Evolutionary conservation across 2,797 vertebrate genomes (phyloP), one percentile per base, ranked within the genome.

Genomic region (Lycodopsis pacificus): DNA sequence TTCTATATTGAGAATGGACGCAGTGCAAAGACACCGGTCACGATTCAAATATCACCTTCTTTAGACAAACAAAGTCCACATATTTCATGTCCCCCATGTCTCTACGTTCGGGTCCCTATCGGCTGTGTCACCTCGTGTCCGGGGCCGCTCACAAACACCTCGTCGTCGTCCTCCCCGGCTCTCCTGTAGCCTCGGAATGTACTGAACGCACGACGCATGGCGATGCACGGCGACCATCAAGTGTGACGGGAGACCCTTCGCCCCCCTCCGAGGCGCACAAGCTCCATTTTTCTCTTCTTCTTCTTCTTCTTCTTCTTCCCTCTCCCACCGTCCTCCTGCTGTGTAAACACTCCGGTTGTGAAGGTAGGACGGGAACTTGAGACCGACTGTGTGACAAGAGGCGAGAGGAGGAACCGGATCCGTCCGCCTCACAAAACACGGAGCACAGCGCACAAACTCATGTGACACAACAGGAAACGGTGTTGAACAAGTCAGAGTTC

Each of bases 391-490:
- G 63, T 32, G 69, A 65, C 79, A 27, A 22, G 66, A 83, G 25
- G 64, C 54, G 54, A 79, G 32, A 83, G 9, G 20, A 56, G 44
- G 77, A 89, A 87, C 74, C 36, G 15, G 65, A 89, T 88, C 80
- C 57, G 30, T 83, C 75, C 32, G 69, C 69, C 59, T 59, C 73
- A 51, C 75, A 56, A 17, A 49, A 48, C 69, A 36, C 25, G 36
- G 46, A 57, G 22, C 15, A 6, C 10, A 48, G 27, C 13, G 40
- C 65, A 71, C 70, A 70, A 22, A 73, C 25, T 8, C n/a, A 15
- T 70, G 78, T 82, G 81, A 81, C 87, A 86, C 79, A 90, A 92
- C 83, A 94, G 93, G 94, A 94, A 94, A 77, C 65, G 27, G 54
- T 58, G 34, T 1, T 71, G 66, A 61, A 75, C 75, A 59, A 71